Conservation (phyloP, 2,113 vertebrate genomes). For the Corythaixoides concolor region DNA sequence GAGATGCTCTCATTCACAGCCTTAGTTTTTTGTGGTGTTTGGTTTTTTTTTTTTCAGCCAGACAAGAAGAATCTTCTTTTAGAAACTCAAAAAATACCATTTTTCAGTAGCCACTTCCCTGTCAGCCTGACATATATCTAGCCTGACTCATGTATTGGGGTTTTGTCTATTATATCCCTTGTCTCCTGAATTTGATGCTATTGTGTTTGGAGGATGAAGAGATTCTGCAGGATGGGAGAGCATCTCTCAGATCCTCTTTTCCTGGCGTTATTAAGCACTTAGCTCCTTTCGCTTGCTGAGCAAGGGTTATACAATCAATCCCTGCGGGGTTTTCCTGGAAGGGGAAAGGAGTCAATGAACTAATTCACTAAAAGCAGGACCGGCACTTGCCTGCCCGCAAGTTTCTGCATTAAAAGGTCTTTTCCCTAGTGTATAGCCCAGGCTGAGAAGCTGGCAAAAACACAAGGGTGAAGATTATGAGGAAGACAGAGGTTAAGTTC, state of each 20-base stretch:
- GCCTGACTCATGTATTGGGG: background rate
- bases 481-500: background rate
- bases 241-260: background rate
- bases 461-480: background rate
- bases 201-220: background rate
- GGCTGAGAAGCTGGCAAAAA: background rate
- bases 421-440: background rate
- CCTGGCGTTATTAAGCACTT: background rate
- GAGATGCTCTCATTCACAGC: background rate
- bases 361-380: conserved; percentile 52
- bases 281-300: background rate
- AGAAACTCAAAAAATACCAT: background rate
- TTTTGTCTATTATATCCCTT: background rate
- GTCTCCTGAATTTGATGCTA: background rate
- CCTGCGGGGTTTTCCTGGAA: background rate
- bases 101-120: background rate
- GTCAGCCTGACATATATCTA: background rate
- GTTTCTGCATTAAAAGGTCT: conserved; percentile 30
- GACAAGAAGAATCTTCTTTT: background rate
- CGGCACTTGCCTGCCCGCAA: background rate
- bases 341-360: conserved; percentile 35
- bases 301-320: conserved; percentile 16
- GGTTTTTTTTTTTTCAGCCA: background rate
- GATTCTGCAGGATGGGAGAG: background rate
- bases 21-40: background rate